phyloP scores from a whole-genome alignment of 1,140 invertebrate genomes.

The Prorops nasuta region DNA sequence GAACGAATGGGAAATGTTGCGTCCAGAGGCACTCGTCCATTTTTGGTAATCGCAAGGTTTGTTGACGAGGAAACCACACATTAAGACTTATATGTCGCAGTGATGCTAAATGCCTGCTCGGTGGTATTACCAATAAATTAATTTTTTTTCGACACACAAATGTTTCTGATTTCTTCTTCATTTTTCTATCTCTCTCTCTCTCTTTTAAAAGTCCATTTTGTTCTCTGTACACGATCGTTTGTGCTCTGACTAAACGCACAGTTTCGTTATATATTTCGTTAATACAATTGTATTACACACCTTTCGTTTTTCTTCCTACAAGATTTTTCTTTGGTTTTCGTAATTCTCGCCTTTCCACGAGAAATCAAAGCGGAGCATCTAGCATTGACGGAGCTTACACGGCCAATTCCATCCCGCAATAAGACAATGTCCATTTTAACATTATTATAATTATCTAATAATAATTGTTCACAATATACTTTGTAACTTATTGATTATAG shows the following conservation, averaged over 20 bases:
- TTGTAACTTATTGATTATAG: conserved; percentile 32
- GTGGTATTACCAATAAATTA: conserved; percentile 22
- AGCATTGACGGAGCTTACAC: conserved; percentile 32
- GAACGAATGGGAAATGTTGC: conserved; percentile 20
- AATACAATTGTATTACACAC: no score
- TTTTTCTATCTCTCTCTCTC: not conserved
- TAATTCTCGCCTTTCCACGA: no score
- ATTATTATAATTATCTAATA: conserved; percentile 29
- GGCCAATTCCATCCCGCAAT: conserved; percentile 36
- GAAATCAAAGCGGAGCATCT: conserved; percentile 16
- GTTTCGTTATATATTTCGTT: no score
- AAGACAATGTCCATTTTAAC: conserved; percentile 38
- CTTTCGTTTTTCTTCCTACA: not conserved
- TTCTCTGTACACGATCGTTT: no score
- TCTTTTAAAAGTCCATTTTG: not conserved
- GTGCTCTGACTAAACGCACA: no score
- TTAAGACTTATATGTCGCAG: conserved; percentile 31
- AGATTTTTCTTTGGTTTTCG: no score
- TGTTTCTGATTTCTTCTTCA: conserved; percentile 7
- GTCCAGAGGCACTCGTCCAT: conserved; percentile 32
- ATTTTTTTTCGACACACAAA: conserved; percentile 16
- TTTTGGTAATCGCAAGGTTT: conserved; percentile 44
- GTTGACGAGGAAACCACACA: conserved; percentile 27
- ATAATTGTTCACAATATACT: conserved; percentile 32
- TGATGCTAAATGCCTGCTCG: conserved; percentile 31